Evolutionary conservation across 2,113 vertebrate genomes (phyloP), one percentile per base, ranked within the genome.

Genomic region (Labeo rohita): DNA sequence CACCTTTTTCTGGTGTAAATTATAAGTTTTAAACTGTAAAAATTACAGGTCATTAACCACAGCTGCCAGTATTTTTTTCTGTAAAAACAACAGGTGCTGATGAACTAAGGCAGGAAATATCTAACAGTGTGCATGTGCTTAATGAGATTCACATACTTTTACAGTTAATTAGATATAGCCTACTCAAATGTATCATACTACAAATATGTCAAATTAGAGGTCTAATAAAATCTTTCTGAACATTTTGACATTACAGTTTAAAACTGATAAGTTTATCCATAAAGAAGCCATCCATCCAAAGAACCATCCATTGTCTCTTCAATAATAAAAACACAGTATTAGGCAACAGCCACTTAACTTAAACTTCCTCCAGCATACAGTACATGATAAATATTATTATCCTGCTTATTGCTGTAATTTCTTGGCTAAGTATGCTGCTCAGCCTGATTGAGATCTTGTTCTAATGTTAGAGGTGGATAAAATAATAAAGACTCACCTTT

Each of bases 401-500:
- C 7, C 1, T 1, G 68, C 68, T 72, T 45, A 16, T 50, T 76
- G 45, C 11, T 75, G n/a, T 43, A 10, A 43, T 47, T 80, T 65
- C 36, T 43, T 63, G 39, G 39, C 12, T 47, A 8, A 23, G 34
- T 43, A 8, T 82, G 45, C 47, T 52, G 45, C 13, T 70, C 15
- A n/a, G 80, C 28, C 21, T 2, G 47, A 49, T 4, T 65, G 21
- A 56, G 34, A 73, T 73, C 49, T 59, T 59, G 28, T 9, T 86
- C 23, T 56, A 66, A 63, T 78, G 34, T 47, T 68, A 78, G n/a
- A 47, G 61, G 85, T 61, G n/a, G 23, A 80, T 3, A 72, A 18
- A 80, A 83, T 39, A 85, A 80, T 66, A 59, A 16, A 72, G 34
- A 63, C 88, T 89, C 88, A 90, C 89, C 89, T 89, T 86, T 83